Conservation (phyloP, 2,888 invertebrate genomes). For the Drosophila mercatorum region DNA sequence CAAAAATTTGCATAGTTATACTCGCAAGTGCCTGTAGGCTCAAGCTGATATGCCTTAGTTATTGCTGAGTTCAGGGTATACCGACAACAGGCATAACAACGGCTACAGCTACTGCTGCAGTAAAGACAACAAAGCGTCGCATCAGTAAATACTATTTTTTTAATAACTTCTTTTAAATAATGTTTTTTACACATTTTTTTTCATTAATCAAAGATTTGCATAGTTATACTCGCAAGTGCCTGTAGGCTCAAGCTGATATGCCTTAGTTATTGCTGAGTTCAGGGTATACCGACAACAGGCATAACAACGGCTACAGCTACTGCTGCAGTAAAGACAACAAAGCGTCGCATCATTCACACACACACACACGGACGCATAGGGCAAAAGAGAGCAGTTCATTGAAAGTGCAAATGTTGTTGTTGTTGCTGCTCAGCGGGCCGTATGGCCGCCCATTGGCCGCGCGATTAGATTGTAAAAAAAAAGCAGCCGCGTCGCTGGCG, state of each 20-base stretch:
- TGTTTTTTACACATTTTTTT: no score
- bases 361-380: slow-evolving; percentile 17
- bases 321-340: slow-evolving; percentile 42
- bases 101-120: slow-evolving; percentile 16
- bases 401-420: slow-evolving; percentile 60
- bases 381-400: slow-evolving; percentile 34
- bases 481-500: background rate
- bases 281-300: slow-evolving; percentile 15
- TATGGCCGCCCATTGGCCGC: slow-evolving; percentile 59
- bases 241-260: background rate
- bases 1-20: no score
- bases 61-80: background rate
- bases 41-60: background rate
- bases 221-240: no score
- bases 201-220: no score
- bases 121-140: slow-evolving; percentile 42
- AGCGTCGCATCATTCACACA: slow-evolving; percentile 22
- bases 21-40: no score
- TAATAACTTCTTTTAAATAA: no score
- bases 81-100: slow-evolving; percentile 16
- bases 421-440: slow-evolving; percentile 48
- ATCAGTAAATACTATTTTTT: background rate
- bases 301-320: slow-evolving; percentile 4
- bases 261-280: background rate
- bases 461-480: slow-evolving; percentile 71